A percentile compares a stretch with the other conserved stretches of the same genome.
Conservation (phyloP, 2,888 invertebrate species). For the Cetonia aurata region DNA sequence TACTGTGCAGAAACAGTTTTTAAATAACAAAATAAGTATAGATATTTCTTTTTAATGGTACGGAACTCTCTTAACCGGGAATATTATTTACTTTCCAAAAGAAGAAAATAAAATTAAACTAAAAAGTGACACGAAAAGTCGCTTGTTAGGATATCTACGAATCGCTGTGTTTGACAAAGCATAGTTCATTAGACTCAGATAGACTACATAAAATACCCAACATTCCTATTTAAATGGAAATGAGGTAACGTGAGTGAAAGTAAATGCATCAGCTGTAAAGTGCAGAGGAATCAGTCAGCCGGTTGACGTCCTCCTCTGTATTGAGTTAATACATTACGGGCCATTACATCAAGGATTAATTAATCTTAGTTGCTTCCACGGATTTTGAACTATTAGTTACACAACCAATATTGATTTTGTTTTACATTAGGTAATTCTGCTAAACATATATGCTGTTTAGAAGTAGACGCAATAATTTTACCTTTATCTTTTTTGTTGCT, state of each 20-base stretch:
- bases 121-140: neutral
- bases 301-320: conserved; percentile 54
- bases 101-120: no score
- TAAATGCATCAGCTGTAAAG: conserved; percentile 55
- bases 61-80: no score
- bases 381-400: conserved; percentile 16
- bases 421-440: neutral
- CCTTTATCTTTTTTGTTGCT: neutral
- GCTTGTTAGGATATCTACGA: conserved; percentile 11
- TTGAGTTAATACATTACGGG: conserved; percentile 58
- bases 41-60: no score
- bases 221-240: conserved; percentile 56
- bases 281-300: conserved; percentile 51
- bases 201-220: conserved; percentile 31
- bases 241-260: conserved; percentile 46
- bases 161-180: conserved; percentile 17
- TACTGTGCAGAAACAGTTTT: no score
- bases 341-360: conserved; percentile 72
- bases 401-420: neutral
- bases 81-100: no score
- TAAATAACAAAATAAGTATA: no score
- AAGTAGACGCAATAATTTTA: neutral
- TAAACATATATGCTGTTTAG: neutral
- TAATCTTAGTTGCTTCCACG: conserved; percentile 61
- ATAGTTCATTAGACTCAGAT: conserved; percentile 38